These are phyloP conservation scores for Zosterops pallidus DNA, from an alignment of 2,113 vertebrate species.

Conservation along the genomic window DNA sequence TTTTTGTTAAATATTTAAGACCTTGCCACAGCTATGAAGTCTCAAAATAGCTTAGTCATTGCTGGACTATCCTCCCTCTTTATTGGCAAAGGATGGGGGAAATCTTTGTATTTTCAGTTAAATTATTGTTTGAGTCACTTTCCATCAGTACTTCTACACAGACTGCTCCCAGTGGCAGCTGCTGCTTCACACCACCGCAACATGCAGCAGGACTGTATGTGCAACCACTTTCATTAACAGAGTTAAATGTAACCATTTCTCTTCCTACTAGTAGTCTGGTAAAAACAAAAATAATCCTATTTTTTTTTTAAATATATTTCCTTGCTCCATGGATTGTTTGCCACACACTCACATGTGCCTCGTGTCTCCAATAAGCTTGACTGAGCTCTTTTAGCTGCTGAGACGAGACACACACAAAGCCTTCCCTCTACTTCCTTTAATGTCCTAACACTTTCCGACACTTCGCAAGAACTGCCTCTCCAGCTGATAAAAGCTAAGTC, in stretches of 20 bases:
- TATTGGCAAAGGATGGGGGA: neutral
- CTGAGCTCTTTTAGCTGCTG: neutral
- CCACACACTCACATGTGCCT: neutral
- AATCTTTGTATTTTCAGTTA: neutral
- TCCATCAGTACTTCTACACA: neutral
- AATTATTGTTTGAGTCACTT: neutral
- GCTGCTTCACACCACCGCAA: neutral
- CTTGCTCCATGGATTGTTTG: neutral
- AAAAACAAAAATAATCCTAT: neutral
- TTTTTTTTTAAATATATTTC: neutral
- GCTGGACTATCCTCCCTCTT: neutral
- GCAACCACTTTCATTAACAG: neutral
- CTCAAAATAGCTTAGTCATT: neutral
- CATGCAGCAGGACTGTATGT: neutral
- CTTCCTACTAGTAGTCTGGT: neutral
- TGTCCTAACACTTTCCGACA: neutral
- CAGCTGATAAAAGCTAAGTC: neutral
- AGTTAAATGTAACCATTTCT: neutral
- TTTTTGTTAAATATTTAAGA: neutral
- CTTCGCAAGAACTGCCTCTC: neutral
- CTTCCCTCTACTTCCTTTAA: neutral
- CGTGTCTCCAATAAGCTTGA: neutral
- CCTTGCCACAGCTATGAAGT: neutral
- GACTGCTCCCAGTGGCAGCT: neutral
- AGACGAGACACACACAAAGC: neutral